Percentiles rank a stretch among this genome's conserved stretches.
Conservation (phyloP, 2,888 invertebrate species). For the Dendrolimus pini region DNA sequence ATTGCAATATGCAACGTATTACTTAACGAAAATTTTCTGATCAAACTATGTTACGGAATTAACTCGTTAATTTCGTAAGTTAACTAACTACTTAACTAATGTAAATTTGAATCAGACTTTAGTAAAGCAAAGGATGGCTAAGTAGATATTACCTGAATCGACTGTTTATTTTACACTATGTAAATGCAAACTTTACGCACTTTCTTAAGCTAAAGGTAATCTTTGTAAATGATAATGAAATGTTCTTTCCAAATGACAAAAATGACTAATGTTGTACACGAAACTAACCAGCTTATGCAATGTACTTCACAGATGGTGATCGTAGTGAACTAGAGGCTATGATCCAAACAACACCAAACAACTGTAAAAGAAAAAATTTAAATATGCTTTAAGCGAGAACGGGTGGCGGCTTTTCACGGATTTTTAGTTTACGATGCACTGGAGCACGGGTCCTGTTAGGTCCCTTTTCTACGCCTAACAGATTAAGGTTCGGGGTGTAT, state of each 20-base stretch:
- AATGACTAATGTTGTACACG: slow-evolving; percentile 22
- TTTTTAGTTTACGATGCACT: not conserved
- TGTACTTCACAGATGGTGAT: slow-evolving; percentile 77
- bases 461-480: slow-evolving; percentile 55
- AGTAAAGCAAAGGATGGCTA: no score
- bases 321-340: slow-evolving; percentile 77
- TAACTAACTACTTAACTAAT: no score
- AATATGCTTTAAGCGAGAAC: slow-evolving; percentile 63
- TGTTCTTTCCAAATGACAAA: not conserved
- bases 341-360: slow-evolving; percentile 77
- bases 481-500: slow-evolving; percentile 57
- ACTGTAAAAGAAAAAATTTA: slow-evolving; percentile 78
- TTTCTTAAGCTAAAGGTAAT: not conserved
- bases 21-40: no score
- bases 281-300: slow-evolving; percentile 67
- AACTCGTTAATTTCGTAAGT: no score
- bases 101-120: no score
- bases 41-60: no score
- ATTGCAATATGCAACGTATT: no score
- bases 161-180: no score
- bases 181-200: no score
- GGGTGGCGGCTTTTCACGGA: not conserved
- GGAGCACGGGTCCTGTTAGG: slow-evolving; percentile 31
- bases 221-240: not conserved
- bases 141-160: no score